Conservation (phyloP, 2,888 invertebrate species). For the Hyposoter didymator region DNA sequence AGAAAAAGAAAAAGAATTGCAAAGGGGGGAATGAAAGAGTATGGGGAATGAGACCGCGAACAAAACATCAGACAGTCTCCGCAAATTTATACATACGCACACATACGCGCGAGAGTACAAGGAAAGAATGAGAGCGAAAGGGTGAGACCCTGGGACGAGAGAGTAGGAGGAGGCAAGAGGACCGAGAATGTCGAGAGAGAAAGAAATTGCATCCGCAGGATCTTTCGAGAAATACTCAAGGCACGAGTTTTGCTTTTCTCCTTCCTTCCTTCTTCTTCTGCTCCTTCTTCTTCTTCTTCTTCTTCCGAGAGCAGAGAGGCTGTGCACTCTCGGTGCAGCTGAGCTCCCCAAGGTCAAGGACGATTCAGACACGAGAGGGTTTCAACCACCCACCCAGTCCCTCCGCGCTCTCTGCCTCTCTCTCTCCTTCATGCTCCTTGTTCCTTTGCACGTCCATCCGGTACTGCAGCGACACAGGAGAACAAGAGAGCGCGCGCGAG, state of each 20-base stretch:
- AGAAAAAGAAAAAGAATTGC: slow-evolving; percentile 22
- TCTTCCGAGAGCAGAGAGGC: slow-evolving; percentile 37
- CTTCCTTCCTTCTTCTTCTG: too few species aligned
- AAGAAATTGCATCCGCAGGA: slow-evolving; percentile 69
- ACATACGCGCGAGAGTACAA: background rate
- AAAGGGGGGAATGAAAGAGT: slow-evolving; percentile 51
- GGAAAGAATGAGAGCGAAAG: slow-evolving; percentile 24
- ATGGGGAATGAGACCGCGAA: slow-evolving; percentile 55
- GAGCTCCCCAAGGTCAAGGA: slow-evolving; percentile 77
- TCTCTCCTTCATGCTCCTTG: slow-evolving; percentile 17
- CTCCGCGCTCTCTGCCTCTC: slow-evolving; percentile 5
- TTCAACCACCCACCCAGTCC: slow-evolving; percentile 36
- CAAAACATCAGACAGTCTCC: slow-evolving; percentile 28
- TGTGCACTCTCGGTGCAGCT: slow-evolving; percentile 69
- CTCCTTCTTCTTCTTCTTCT: slow-evolving; percentile 10
- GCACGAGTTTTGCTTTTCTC: slow-evolving; percentile 44
- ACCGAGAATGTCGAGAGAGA: slow-evolving; percentile 49
- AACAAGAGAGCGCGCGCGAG: background rate
- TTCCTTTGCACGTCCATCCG: slow-evolving; percentile 6
- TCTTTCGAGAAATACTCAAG: slow-evolving; percentile 71
- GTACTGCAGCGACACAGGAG: slow-evolving; percentile 1
- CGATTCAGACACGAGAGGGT: slow-evolving; percentile 69
- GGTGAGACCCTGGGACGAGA: background rate
- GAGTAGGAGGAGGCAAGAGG: slow-evolving; percentile 52
- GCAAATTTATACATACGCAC: slow-evolving; percentile 40